phyloP scores from a whole-genome alignment of 2,113 vertebrate genomes.

The Nycticorax nycticorax region DNA sequence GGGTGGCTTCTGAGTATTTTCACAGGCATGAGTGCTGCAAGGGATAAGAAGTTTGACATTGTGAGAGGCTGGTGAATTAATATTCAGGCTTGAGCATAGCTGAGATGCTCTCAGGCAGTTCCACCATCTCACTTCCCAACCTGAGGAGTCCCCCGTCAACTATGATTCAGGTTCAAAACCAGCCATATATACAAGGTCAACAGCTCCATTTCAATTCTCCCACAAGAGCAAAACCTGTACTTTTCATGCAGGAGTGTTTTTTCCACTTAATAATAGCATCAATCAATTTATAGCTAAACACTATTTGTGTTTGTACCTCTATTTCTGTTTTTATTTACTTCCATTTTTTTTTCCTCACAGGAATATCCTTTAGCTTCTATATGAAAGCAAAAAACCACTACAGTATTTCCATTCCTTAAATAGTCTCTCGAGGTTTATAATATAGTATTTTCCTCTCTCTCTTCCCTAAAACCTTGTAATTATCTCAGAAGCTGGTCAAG shows the following conservation, averaged over 20 bases:
- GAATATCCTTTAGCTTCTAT: background rate
- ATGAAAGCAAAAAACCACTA: background rate
- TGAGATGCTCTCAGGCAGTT: background rate
- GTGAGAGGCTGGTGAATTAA: background rate
- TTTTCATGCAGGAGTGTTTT: background rate
- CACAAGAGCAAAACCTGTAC: background rate
- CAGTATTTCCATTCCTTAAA: background rate
- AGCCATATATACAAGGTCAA: background rate
- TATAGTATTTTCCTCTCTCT: background rate
- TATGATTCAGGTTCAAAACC: background rate
- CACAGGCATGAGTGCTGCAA: background rate
- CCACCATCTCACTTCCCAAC: background rate
- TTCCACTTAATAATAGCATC: background rate
- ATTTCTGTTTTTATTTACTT: background rate
- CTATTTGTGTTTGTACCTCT: background rate
- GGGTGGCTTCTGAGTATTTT: background rate
- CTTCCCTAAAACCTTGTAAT: background rate
- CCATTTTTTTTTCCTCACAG: background rate
- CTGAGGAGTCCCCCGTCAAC: background rate
- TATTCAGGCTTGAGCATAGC: background rate
- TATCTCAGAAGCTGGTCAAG: background rate
- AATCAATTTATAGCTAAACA: background rate
- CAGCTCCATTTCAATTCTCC: background rate
- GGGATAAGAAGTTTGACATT: background rate
- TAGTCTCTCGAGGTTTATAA: background rate